Conservation (phyloP, 2,797 vertebrate genomes). For the Catamblyrhynchus diadema region DNA sequence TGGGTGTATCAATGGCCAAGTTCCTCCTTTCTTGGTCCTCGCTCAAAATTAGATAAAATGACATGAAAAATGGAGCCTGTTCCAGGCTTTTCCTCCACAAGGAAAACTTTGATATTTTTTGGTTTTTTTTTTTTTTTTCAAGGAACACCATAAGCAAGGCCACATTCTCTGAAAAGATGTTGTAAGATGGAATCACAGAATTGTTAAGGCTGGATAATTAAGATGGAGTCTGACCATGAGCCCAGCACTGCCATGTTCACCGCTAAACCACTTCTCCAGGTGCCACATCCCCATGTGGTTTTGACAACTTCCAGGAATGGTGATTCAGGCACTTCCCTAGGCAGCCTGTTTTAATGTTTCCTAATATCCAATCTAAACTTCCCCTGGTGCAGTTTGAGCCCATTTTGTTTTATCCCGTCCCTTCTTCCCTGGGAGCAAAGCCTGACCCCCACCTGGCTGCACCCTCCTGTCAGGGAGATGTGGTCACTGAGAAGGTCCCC, state of each 20-base stretch:
- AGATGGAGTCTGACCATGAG: neutral
- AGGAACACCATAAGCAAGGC: neutral
- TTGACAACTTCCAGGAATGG: neutral
- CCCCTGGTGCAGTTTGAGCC: neutral
- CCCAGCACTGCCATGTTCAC: neutral
- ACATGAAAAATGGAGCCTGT: slow-evolving; percentile 1
- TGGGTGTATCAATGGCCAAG: neutral
- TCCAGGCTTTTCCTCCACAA: neutral
- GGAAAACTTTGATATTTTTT: neutral
- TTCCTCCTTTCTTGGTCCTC: slow-evolving; percentile 4
- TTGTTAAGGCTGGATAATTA: neutral
- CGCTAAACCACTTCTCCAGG: neutral
- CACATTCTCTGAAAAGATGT: neutral
- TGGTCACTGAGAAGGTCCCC: neutral
- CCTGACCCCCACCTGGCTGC: neutral
- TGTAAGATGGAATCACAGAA: neutral
- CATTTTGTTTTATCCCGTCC: neutral
- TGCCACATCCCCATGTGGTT: neutral
- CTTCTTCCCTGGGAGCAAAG: neutral
- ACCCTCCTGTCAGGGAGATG: neutral
- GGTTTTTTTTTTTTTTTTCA: neutral
- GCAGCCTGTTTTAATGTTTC: neutral
- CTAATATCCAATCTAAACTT: neutral
- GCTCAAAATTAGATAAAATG: neutral
- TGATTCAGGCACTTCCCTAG: neutral